Percentiles rank a stretch among this genome's conserved stretches.
These are phyloP conservation scores for Oriolus oriolus DNA, from an alignment of 2,113 vertebrate species.

Conservation along the genomic window DNA sequence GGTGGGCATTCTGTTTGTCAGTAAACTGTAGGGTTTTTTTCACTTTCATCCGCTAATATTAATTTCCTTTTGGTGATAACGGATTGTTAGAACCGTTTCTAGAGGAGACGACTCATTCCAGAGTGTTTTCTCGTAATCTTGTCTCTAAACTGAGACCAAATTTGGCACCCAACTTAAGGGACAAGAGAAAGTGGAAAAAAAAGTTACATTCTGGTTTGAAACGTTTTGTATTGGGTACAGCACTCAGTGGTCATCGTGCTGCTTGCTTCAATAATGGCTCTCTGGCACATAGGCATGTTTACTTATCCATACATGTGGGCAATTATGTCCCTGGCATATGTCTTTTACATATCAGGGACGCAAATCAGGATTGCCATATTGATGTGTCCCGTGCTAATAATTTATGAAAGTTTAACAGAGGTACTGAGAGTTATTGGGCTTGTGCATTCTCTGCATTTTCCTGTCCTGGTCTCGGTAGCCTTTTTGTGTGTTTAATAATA, in stretches of 20 bases:
- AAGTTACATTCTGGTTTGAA: neutral
- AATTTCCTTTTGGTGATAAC: neutral
- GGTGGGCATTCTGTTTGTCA: neutral
- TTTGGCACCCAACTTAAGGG: neutral
- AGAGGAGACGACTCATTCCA: neutral
- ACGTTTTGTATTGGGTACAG: neutral
- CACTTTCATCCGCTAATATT: neutral
- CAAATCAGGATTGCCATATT: neutral
- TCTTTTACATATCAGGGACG: neutral
- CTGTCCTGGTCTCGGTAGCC: neutral
- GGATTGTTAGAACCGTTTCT: neutral
- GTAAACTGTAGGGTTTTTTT: neutral
- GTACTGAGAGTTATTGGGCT: too few species aligned
- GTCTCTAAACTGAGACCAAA: neutral
- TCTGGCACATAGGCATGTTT: neutral
- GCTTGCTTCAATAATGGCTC: neutral
- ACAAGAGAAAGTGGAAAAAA: neutral
- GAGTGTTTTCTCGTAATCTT: neutral
- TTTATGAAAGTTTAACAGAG: neutral
- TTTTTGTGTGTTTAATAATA: neutral
- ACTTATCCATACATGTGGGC: neutral
- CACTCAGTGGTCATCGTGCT: neutral
- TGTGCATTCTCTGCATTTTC: neutral
- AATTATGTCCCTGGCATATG: neutral
- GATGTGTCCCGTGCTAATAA: neutral